Conservation (phyloP, 2,888 invertebrate species). For the Nycteola revayana region DNA sequence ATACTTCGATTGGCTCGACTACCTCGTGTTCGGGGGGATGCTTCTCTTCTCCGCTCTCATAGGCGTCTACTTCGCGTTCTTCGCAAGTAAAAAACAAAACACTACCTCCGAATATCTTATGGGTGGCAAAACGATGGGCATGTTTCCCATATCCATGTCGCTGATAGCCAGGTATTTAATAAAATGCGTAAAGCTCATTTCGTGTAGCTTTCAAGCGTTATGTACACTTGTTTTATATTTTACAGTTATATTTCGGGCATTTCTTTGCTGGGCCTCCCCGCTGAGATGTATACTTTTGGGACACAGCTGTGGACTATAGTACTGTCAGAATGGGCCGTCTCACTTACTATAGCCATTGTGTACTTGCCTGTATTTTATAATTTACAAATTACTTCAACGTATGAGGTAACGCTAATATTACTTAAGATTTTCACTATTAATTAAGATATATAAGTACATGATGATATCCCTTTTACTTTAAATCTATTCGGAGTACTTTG, state of each 20-base stretch:
- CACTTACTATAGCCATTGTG: slow-evolving; percentile 84
- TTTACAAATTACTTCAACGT: slow-evolving; percentile 87
- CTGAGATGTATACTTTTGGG: slow-evolving; percentile 89
- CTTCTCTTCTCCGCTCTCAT: slow-evolving; percentile 84
- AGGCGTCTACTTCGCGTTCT: slow-evolving; percentile 87
- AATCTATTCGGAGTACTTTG: too few species aligned
- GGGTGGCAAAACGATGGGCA: slow-evolving; percentile 90
- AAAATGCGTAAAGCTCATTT: slow-evolving; percentile 2
- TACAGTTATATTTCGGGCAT: slow-evolving; percentile 89
- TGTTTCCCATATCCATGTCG: slow-evolving; percentile 90
- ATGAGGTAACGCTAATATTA: slow-evolving; percentile 80
- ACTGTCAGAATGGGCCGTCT: slow-evolving; percentile 84
- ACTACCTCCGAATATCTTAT: slow-evolving; percentile 87
- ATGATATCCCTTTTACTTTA: too few species aligned
- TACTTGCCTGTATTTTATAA: slow-evolving; percentile 89
- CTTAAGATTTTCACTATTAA: background rate
- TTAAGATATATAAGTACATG: background rate
- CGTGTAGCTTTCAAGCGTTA: background rate
- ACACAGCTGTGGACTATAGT: slow-evolving; percentile 87
- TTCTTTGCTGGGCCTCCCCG: slow-evolving; percentile 86
- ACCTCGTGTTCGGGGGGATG: slow-evolving; percentile 85
- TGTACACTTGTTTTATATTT: slow-evolving; percentile 20
- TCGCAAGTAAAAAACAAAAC: slow-evolving; percentile 85
- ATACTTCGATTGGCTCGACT: slow-evolving; percentile 84
- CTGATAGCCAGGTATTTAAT: slow-evolving; percentile 86